Evolutionary conservation across 2,113 vertebrate genomes (phyloP).

Genomic region (Sciurus niger): DNA sequence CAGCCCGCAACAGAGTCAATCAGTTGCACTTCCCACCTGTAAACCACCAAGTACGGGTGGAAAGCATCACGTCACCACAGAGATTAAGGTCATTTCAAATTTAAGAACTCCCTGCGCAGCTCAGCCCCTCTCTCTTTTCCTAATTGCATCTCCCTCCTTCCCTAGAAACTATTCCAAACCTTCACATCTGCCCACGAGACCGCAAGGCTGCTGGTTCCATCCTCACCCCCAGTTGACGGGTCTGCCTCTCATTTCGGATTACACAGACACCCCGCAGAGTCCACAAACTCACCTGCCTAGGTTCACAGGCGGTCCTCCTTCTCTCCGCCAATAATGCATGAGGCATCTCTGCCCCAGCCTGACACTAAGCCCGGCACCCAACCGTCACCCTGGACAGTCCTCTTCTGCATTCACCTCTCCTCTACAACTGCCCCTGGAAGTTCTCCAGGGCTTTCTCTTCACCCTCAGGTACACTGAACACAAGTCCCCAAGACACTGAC

Average conservation of each 20-base stretch:
- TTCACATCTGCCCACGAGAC: constrained; percentile 72
- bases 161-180: constrained; percentile 72
- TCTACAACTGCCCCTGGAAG: not conserved
- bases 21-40: not conserved
- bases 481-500: not conserved
- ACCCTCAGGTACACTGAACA: not conserved
- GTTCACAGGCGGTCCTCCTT: not conserved
- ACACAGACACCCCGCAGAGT: not conserved
- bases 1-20: not conserved
- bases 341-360: not conserved
- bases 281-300: constrained; percentile 29
- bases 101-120: constrained; percentile 32
- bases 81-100: not conserved
- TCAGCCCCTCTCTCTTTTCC: not conserved
- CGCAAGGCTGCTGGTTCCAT: not conserved
- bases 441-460: not conserved
- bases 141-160: constrained; percentile 35
- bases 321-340: not conserved
- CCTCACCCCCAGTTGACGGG: constrained; percentile 4
- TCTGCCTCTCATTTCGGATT: constrained; percentile 46
- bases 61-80: not conserved
- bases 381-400: not conserved
- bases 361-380: not conserved
- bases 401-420: not conserved
- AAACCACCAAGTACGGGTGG: not conserved